Conservation (phyloP, 2,888 invertebrate genomes). For the Strigamia transsilvanica region DNA sequence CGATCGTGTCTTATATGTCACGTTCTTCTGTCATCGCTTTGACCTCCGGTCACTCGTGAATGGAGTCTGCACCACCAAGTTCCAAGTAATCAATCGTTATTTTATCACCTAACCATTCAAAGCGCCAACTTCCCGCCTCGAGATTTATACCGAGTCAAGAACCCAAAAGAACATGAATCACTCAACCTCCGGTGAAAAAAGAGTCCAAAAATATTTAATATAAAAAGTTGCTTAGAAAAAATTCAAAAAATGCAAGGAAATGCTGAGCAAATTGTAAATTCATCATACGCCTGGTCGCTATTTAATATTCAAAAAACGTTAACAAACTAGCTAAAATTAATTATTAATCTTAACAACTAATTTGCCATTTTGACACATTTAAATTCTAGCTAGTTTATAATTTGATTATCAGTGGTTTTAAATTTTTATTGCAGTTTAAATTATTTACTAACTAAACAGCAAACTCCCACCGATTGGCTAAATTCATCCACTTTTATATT, state of each 20-base stretch:
- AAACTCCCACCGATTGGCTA: too few relatives aligned
- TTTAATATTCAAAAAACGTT: constrained; percentile 1
- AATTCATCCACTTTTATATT: too few relatives aligned
- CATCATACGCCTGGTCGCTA: not conserved
- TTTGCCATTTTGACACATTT: not conserved
- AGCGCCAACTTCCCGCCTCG: constrained; percentile 38
- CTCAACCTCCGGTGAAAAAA: constrained; percentile 1
- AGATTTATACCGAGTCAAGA: constrained; percentile 24
- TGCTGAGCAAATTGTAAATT: not conserved
- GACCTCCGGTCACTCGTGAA: constrained; percentile 49
- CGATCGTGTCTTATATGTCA: constrained; percentile 47
- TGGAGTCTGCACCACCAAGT: constrained; percentile 42
- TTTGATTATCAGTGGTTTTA: not conserved
- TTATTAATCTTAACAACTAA: not conserved
- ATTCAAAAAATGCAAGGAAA: not conserved
- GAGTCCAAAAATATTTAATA: constrained; percentile 3
- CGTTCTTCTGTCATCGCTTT: constrained; percentile 46
- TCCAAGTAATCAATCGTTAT: constrained; percentile 46
- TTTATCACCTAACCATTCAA: constrained; percentile 48
- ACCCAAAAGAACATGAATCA: constrained; percentile 45
- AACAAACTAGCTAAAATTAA: not conserved
- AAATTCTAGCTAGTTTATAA: not conserved
- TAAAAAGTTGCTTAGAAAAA: constrained; percentile 4
- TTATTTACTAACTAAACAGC: too few relatives aligned
- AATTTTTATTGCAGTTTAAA: not conserved